phyloP scores from a whole-genome alignment of 2,888 invertebrate genomes.

The Rambutsinella grinnellia region DNA sequence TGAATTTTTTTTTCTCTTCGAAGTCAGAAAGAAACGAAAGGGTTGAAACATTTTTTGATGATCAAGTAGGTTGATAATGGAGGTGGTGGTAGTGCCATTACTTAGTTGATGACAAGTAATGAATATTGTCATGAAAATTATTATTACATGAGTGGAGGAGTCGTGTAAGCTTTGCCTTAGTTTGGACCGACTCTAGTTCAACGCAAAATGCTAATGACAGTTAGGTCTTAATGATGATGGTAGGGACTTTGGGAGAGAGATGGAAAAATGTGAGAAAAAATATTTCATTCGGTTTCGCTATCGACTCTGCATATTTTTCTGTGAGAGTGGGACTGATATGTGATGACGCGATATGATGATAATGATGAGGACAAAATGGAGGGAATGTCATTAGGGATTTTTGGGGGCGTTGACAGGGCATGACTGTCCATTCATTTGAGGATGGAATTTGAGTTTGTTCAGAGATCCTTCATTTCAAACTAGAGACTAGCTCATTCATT shows the following conservation, averaged over 20 bases:
- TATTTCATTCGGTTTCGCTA: slow-evolving; percentile 29
- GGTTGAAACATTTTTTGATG: slow-evolving; percentile 20
- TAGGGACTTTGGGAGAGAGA: slow-evolving; percentile 3
- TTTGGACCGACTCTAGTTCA: too few relatives aligned
- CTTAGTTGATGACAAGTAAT: slow-evolving; percentile 45
- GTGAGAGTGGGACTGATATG: background rate
- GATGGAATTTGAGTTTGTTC: too few relatives aligned
- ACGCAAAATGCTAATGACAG: slow-evolving; percentile 36
- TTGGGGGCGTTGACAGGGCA: slow-evolving; percentile 61
- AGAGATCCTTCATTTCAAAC: too few relatives aligned
- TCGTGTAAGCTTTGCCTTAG: too few relatives aligned
- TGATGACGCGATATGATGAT: slow-evolving; percentile 26
- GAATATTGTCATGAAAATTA: slow-evolving; percentile 51
- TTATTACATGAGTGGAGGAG: too few relatives aligned
- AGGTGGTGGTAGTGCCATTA: background rate
- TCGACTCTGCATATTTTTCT: slow-evolving; percentile 6
- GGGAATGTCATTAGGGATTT: slow-evolving; percentile 50
- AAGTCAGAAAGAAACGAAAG: slow-evolving; percentile 25
- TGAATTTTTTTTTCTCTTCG: too few relatives aligned
- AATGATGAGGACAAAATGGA: slow-evolving; percentile 23
- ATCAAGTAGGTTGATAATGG: slow-evolving; percentile 6
- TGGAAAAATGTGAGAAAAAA: slow-evolving; percentile 13
- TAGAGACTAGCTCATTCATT: background rate
- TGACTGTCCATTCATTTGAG: slow-evolving; percentile 60
- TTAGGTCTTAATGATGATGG: slow-evolving; percentile 38